Evolutionary conservation across 2,113 vertebrate genomes (phyloP).

Genomic region (Polyodon spathula): DNA sequence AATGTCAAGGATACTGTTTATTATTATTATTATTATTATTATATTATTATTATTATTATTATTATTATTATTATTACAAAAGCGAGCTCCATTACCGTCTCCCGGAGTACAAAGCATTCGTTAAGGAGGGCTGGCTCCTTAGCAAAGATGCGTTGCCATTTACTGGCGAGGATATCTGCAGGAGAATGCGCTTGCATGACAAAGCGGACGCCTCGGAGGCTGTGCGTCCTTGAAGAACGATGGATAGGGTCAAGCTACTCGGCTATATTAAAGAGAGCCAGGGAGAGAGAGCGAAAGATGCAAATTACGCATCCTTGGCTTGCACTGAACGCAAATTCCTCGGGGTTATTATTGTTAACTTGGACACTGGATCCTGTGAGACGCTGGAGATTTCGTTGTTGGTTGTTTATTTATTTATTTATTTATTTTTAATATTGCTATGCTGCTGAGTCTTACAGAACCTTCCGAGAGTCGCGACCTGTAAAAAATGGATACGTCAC

Average conservation of each 20-base stretch:
- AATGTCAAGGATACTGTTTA: too few relatives aligned
- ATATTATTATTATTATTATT: too few relatives aligned
- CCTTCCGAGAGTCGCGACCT: too few relatives aligned
- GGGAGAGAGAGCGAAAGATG: constrained; percentile 30
- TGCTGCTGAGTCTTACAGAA: too few relatives aligned
- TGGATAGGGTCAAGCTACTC: constrained; percentile 16
- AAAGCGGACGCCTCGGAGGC: constrained; percentile 63
- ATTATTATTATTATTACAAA: too few relatives aligned
- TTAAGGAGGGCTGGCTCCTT: background rate
- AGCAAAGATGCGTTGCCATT: constrained; percentile 23
- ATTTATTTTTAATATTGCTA: too few relatives aligned
- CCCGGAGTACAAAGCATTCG: background rate
- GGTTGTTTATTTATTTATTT: too few relatives aligned
- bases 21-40: too few relatives aligned
- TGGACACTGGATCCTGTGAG: constrained; percentile 37
- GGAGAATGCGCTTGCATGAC: constrained; percentile 54
- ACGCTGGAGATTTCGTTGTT: constrained; percentile 1
- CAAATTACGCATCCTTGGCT: constrained; percentile 54
- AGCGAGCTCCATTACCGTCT: background rate
- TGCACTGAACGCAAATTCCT: constrained; percentile 57
- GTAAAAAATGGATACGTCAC: too few relatives aligned
- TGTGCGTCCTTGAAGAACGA: constrained; percentile 44
- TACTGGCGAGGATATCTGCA: constrained; percentile 34
- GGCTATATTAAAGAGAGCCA: constrained; percentile 18
- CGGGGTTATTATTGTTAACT: constrained; percentile 45